These are phyloP conservation scores for Drosophila persimilis DNA, from an alignment of 1,140 invertebrate genomes.

Conservation along the genomic window DNA sequence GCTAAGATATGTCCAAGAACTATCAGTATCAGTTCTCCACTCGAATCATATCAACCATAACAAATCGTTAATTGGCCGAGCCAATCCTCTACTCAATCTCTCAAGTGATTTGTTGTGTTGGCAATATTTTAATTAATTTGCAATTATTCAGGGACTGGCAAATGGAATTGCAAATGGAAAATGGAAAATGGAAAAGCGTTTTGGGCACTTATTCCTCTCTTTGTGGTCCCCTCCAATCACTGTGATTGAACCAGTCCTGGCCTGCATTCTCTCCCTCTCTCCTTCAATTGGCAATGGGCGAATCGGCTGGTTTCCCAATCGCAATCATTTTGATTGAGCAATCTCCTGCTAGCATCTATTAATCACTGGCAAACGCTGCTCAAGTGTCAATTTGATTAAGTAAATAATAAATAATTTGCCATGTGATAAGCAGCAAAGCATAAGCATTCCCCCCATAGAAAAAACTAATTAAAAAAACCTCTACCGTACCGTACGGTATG, in stretches of 20 bases:
- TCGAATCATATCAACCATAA: neutral
- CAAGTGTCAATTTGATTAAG: conserved; percentile 74
- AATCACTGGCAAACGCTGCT: conserved; percentile 47
- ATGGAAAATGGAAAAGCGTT: too few relatives aligned
- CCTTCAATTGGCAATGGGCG: neutral
- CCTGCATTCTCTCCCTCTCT: neutral
- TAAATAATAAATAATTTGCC: conserved; percentile 58
- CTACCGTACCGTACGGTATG: too few relatives aligned
- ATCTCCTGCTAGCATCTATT: conserved; percentile 38
- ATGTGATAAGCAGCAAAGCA: conserved; percentile 38
- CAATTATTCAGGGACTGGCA: neutral
- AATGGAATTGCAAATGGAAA: too few relatives aligned
- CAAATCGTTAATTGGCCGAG: conserved; percentile 43
- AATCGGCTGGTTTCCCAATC: neutral
- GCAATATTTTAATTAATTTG: neutral
- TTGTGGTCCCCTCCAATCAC: too few relatives aligned
- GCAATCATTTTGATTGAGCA: conserved; percentile 41
- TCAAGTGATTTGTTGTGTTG: conserved; percentile 19
- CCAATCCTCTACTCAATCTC: neutral
- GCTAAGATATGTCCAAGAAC: neutral
- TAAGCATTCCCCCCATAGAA: too few relatives aligned
- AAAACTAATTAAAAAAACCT: conserved; percentile 37
- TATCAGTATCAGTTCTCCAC: too few relatives aligned
- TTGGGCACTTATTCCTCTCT: too few relatives aligned
- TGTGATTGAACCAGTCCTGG: too few relatives aligned